These are phyloP conservation scores for Drosophila rellima DNA, from an alignment of 2,888 invertebrate genomes.

Conservation along the genomic window DNA sequence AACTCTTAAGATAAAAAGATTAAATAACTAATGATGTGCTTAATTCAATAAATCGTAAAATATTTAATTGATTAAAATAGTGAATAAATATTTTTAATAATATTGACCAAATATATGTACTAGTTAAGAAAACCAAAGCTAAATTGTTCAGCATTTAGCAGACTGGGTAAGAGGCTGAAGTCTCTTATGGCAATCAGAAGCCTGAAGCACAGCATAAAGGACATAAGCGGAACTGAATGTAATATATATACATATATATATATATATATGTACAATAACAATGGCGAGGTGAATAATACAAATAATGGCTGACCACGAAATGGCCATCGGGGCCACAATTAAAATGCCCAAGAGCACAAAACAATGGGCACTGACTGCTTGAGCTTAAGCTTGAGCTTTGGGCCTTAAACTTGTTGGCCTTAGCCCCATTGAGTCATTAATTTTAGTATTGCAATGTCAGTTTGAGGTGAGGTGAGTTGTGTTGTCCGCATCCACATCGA, in stretches of 20 bases:
- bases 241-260: too few species aligned
- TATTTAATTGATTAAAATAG: too few species aligned
- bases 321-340: conserved; percentile 62
- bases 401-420: conserved; percentile 18
- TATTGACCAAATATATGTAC: too few species aligned
- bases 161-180: too few species aligned
- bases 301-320: conserved; percentile 66
- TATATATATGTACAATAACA: conserved; percentile 17
- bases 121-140: too few species aligned
- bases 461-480: conserved; percentile 44
- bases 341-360: conserved; percentile 58
- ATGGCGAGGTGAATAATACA: conserved; percentile 45
- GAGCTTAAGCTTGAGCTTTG: conserved; percentile 34
- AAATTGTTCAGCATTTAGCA: too few species aligned
- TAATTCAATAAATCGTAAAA: too few species aligned
- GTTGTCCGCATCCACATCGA: conserved; percentile 63
- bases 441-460: conserved; percentile 59
- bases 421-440: conserved; percentile 72
- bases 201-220: too few species aligned
- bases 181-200: conserved; percentile 18
- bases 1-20: too few species aligned
- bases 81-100: too few species aligned
- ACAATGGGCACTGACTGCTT: conserved; percentile 31
- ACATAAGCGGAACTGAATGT: too few species aligned
- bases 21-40: too few species aligned